Base-by-base conservation (phyloP, 1,140 invertebrate species). In the Polyergus mexicanus region DNA sequence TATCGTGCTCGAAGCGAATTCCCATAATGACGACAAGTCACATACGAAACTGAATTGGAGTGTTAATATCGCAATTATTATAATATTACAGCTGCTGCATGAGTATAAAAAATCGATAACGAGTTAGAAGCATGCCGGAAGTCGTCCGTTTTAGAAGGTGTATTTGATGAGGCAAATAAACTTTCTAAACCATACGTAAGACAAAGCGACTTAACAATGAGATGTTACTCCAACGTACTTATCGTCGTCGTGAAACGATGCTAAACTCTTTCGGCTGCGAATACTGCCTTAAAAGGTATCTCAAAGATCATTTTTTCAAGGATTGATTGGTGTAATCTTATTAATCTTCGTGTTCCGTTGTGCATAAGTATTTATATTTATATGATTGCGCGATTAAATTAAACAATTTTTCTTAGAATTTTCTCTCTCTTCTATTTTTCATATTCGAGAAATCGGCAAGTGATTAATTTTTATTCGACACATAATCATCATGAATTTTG, bases 21-120 rank as follows among this genome's bases (percentile, higher is more conserved):
- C 44, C 44, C 11, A 41, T n/a, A 56, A 58, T 32, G 38, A 81
- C 19, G 66, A 60, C 54, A 51, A 83, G 35, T 44, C 47, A 60
- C 25, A 80, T 28, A 38, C 11, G 1, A 83, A 60, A 32, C 54
- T 83, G 56, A 74, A 74, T 72, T 74, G 38, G 54, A 32, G 68
- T 83, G 68, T 83, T 83, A 83, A 83, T 72, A 72, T 41, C 69
- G 78, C 78, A 83, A 81, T 81, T 83, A 62, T 83, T 83, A 38
- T 83, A 74, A 72, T 83, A 83, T 83, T 83, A 83, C 78, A 83
- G 78, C 78, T 83, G 78, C 78, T 83, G 78, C 78, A 83, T 83
- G 78, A 83, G 19, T 83, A 83, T 83, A 83, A 83, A 83, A 83
- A 83, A 83, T 83, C 78, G 78, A 83, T 83, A 83, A 83, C 68